A percentile compares a stretch with the other conserved stretches of the same genome.
Conservation (phyloP, 2,797 vertebrate genomes). For the Anas georgica region DNA sequence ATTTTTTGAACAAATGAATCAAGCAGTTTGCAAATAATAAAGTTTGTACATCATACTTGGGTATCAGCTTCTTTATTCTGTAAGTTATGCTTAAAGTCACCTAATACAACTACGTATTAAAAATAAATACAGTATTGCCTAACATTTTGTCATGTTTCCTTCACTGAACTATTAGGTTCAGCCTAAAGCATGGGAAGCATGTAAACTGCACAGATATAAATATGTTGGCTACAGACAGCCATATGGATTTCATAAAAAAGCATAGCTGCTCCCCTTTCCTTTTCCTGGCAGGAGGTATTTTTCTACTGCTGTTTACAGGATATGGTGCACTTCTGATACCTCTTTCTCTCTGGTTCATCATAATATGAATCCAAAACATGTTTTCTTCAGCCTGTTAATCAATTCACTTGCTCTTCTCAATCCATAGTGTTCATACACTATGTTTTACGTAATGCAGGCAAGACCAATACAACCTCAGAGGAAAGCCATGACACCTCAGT, state of each 20-base stretch:
- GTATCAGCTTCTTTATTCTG: neutral
- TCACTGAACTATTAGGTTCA: neutral
- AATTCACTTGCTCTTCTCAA: neutral
- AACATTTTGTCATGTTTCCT: neutral
- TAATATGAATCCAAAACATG: neutral
- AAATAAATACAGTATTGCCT: neutral
- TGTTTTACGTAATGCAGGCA: neutral
- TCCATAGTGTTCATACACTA: neutral
- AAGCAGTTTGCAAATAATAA: neutral
- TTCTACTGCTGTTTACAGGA: neutral
- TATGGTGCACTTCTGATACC: neutral
- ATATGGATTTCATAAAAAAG: neutral
- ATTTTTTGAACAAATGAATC: neutral
- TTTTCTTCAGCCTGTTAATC: neutral
- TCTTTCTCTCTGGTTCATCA: neutral
- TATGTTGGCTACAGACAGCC: neutral
- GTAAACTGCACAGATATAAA: neutral
- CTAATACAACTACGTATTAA: neutral
- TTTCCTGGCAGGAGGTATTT: neutral
- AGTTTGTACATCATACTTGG: neutral
- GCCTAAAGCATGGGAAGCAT: neutral
- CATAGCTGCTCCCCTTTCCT: neutral
- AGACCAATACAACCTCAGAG: neutral
- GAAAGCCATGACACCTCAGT: neutral
- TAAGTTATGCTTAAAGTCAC: neutral